Evolutionary conservation across 2,113 vertebrate genomes (phyloP).

Genomic region (Misgurnus anguillicaudatus): DNA sequence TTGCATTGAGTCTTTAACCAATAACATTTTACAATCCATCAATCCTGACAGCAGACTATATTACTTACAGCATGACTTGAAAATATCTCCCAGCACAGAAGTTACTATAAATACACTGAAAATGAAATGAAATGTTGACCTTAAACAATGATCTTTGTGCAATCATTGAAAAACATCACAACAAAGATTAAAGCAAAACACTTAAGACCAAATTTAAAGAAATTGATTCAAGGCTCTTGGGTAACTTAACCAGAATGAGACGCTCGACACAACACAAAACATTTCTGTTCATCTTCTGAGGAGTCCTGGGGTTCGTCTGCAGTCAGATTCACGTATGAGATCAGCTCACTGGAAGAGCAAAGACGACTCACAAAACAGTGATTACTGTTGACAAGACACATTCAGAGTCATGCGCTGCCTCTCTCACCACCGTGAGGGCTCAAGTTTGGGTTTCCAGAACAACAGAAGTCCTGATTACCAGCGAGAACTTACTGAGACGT

Average conservation of each 20-base stretch:
- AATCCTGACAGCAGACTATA: no score
- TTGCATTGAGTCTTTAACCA: no score
- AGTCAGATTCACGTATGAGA: slow-evolving; percentile 34
- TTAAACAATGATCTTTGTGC: no score
- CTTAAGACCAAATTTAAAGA: background rate
- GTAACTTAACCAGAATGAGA: background rate
- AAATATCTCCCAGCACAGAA: no score
- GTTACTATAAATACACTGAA: no score
- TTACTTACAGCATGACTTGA: no score
- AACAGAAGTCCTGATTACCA: slow-evolving; percentile 24
- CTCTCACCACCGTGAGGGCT: background rate
- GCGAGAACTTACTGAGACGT: background rate
- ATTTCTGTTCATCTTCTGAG: background rate
- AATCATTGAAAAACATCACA: no score
- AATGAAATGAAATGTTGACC: no score
- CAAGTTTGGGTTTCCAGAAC: slow-evolving; percentile 5
- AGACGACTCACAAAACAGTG: slow-evolving; percentile 37
- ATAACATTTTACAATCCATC: no score
- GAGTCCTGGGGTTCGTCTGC: slow-evolving; percentile 11
- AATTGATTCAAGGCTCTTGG: background rate
- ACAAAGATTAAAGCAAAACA: no score
- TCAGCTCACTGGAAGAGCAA: background rate
- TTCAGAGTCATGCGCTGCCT: slow-evolving; percentile 10
- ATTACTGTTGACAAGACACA: slow-evolving; percentile 49
- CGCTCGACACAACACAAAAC: background rate